Base-by-base conservation (phyloP, 2,888 invertebrate genomes). In the Lasioglossum morio region DNA sequence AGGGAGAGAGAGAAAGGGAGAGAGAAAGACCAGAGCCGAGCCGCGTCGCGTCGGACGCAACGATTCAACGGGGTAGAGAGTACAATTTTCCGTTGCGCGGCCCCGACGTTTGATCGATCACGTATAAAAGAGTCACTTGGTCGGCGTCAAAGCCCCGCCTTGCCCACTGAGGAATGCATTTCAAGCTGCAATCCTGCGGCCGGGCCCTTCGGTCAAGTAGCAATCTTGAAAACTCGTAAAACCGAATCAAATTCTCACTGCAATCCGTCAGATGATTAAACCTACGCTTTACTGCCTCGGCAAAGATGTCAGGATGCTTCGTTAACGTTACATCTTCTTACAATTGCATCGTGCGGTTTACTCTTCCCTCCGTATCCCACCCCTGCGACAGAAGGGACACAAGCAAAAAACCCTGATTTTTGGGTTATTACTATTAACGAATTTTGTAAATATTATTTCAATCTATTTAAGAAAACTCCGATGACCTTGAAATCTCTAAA, bases 191-290 rank as follows among this genome's bases (percentile, higher is more conserved):
- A 57, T 73, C 79, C 73, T n/a, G 80, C 72, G 75, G 79, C 81
- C 73, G 60, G 63, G 79, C 85, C 82, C 78, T 77, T 40, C 76
- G 77, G 72, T 81, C 34, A 85, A 82, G 90, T 83, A 89, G 90
- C 90, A 91, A 93, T 94, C 93, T 94, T 91, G 92, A 92, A 93
- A 94, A 93, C 93, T 94, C 95, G 94, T 95, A 94, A 95, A 94
- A 91, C 92, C 93, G 93, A 94, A 95, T 95, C 94, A 94, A 94
- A 94, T 92, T 93, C 93, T 92, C 91, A 91, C 93, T 90, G 92
- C 93, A 92, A 94, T 93, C 93, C 93, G 88, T 86, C 92, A 90
- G 92, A 93, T 94, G 93, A 94, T 94, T 94, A 94, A 94, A 94
- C 92, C 92, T 90, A 3, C 90, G 92, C 88, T 92, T 92, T 93